phyloP scores from a whole-genome alignment of 2,888 invertebrate genomes.

The Cheilosia pagana region DNA sequence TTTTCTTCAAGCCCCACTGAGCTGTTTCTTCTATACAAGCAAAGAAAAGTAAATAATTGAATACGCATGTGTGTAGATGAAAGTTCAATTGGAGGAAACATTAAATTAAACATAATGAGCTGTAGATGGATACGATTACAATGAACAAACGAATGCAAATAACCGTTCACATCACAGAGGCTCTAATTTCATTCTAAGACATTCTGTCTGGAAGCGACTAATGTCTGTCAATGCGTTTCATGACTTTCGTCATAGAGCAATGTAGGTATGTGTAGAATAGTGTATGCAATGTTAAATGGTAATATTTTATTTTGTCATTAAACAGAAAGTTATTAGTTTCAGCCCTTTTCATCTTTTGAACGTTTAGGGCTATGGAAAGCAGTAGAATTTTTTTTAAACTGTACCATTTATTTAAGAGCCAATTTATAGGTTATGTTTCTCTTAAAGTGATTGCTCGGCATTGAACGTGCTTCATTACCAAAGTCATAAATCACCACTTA shows the following conservation, averaged over 20 bases:
- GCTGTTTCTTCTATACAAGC: background rate
- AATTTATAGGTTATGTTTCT: no score
- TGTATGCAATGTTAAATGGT: background rate
- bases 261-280: background rate
- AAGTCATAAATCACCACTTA: background rate
- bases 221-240: background rate
- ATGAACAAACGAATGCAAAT: slow-evolving; percentile 15
- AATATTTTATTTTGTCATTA: slow-evolving; percentile 11
- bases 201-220: slow-evolving; percentile 1
- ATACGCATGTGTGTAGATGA: background rate
- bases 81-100: slow-evolving; percentile 45
- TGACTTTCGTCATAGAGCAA: background rate
- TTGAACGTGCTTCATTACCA: background rate
- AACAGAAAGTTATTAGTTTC: slow-evolving; percentile 1
- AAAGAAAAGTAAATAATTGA: background rate
- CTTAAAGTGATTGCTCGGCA: background rate
- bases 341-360: background rate
- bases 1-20: slow-evolving; percentile 21
- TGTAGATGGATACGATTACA: slow-evolving; percentile 17
- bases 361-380: no score
- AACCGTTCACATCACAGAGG: slow-evolving; percentile 26
- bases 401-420: no score
- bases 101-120: slow-evolving; percentile 25
- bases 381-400: no score
- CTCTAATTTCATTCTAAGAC: slow-evolving; percentile 34